Evolutionary conservation across 2,888 invertebrate genomes (phyloP).

Genomic region (Synanthedon vespiformis): DNA sequence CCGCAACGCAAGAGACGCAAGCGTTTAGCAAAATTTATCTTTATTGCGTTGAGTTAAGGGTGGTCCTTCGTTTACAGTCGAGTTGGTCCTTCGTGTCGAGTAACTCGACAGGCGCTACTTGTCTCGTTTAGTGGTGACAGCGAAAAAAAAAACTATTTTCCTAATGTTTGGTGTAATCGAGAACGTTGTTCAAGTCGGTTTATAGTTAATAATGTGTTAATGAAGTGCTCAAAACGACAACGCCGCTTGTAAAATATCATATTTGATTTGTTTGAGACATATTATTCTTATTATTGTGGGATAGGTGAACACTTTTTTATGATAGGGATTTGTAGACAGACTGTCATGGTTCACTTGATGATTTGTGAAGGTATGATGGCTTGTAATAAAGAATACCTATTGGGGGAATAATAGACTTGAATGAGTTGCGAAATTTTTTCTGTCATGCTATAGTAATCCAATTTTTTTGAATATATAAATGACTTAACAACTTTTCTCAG

Average conservation of each 20-base stretch:
- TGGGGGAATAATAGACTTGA: too few relatives aligned
- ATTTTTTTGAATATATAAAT: too few relatives aligned
- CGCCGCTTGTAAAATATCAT: neutral
- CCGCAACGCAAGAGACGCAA: neutral
- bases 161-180: slow-evolving; percentile 34
- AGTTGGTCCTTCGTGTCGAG: slow-evolving; percentile 9
- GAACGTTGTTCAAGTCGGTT: slow-evolving; percentile 22
- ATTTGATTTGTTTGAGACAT: neutral
- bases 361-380: too few relatives aligned
- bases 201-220: slow-evolving; percentile 1
- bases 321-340: too few relatives aligned
- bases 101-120: slow-evolving; percentile 45
- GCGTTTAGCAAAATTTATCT: neutral
- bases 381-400: too few relatives aligned
- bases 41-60: neutral
- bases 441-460: too few relatives aligned
- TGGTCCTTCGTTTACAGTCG: slow-evolving; percentile 5
- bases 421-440: too few relatives aligned
- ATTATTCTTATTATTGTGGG: too few relatives aligned
- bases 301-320: too few relatives aligned
- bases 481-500: too few relatives aligned
- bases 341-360: too few relatives aligned
- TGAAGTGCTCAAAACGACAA: neutral
- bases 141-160: slow-evolving; percentile 27
- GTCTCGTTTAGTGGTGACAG: slow-evolving; percentile 28